Evolutionary conservation across 1,140 invertebrate genomes (phyloP), one percentile per base, ranked within the genome.

Genomic region (Micrasema minimum): DNA sequence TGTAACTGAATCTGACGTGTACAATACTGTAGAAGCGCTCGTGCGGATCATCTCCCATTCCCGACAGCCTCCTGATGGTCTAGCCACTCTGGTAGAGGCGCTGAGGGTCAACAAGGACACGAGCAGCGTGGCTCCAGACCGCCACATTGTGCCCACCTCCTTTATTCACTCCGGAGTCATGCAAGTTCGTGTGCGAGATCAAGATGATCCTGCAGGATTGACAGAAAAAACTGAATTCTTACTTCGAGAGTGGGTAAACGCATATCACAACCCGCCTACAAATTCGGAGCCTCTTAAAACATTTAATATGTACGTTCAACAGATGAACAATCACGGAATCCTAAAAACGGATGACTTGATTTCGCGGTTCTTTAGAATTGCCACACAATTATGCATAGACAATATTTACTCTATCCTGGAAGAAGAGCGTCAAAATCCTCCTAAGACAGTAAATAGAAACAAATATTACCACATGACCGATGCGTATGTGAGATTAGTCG

Each of bases 321-420:
- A 97, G 80, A 97, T 99, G 96, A 98, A 98, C 78, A 88, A 94
- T 67, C 95, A 98, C 75, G 97, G 97, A 2, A 96, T 99, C 51
- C 83, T 99, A 11, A 98, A 99, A 80, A 97, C 96, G 0, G 98
- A 99, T 78, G 97, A 99, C 79, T 87, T 97, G 69, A 98, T 99
- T 61, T 97, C 96, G 0, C 83, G 97, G 70, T 99, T 99, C 84
- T 99, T 99, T 86, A 90, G 97, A 23, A 89, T 98, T 16, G 97
- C 95, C 55, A 97, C 96, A 0, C 96, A 99, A 80, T 93, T 99
- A 87, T 99, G 97, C 81, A 94, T 98, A 0, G 96, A 99, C 78
- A 88, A 97, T 50, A 96, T 96, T 55, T 98, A 98, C 81, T 87
- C 96, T 67, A 86, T 86, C 66, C 79, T 90, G n/a, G 83, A 82